Evolutionary conservation across 2,113 vertebrate genomes (phyloP).

Genomic region (Australoheros scitulus): DNA sequence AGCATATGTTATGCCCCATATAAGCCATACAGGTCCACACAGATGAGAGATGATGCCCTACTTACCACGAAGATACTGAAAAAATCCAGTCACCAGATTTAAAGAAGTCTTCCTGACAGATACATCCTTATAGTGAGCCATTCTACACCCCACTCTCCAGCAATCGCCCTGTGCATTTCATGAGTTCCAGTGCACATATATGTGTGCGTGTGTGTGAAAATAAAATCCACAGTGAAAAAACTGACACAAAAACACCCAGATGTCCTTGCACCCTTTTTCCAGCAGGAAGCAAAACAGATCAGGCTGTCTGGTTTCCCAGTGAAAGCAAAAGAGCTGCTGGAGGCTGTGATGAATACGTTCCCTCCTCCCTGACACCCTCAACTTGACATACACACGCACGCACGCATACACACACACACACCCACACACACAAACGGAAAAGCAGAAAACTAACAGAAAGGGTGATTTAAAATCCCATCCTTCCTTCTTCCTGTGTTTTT

Average conservation of each 20-base stretch:
- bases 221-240: constrained; percentile 71
- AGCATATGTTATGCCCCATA: constrained; percentile 40
- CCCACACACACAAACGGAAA: constrained; percentile 14
- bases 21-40: constrained; percentile 18
- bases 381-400: constrained; percentile 34
- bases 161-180: constrained; percentile 66
- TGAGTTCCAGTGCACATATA: constrained; percentile 57
- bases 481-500: constrained; percentile 70
- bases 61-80: constrained; percentile 87
- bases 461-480: constrained; percentile 61
- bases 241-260: constrained; percentile 23
- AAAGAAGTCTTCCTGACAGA: constrained; percentile 80
- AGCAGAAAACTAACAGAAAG: constrained; percentile 53
- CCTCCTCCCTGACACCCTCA: constrained; percentile 67
- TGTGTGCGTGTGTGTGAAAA: constrained; percentile 36
- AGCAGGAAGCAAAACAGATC: constrained; percentile 76
- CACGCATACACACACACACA: constrained; percentile 30
- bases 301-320: constrained; percentile 65
- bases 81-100: constrained; percentile 85
- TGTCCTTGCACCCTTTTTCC: constrained; percentile 51
- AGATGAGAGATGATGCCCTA: constrained; percentile 65
- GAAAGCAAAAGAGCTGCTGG: constrained; percentile 65
- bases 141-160: constrained; percentile 69
- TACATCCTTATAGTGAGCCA: constrained; percentile 82
- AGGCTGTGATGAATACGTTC: constrained; percentile 65